Base-by-base conservation (phyloP, 2,888 invertebrate genomes). In the Lamproptera curius region DNA sequence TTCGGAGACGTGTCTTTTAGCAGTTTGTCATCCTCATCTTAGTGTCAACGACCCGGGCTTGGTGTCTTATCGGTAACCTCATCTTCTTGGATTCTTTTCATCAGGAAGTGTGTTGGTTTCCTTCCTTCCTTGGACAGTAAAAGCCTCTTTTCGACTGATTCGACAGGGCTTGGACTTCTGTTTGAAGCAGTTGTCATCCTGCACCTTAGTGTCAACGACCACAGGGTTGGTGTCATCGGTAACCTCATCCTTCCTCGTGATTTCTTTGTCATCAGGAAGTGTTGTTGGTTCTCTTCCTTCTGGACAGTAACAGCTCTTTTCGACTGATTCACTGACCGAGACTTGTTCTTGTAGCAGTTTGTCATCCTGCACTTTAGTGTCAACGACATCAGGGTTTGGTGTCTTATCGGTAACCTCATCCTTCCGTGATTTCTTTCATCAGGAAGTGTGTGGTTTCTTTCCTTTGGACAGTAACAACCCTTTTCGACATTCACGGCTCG, bases 1-100 rank as follows among this genome's bases (percentile, higher is more conserved):
- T 52, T 57, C 20, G 2, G 10, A n/a, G 9, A 52, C 57, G 0
- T 54, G 48, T 2, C 49, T 2, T 47, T 47, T 46, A 1, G 26
- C 23, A n/a, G 11, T 2, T 6, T 34, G n/a, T 46, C 34, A 2
- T 16, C 6, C 1, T 43, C 39, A 15, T 5, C 3, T 34, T 46
- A 38, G 23, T 26, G 9, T 10, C 9, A 1, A 41, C 2, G 16
- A 2, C 2, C 6, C 2, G 9, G 28, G 28, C 9, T n/a, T 28
- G 6, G 10, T 8, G 6, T 6, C n/a, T n/a, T 26, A n/a, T 34
- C 14, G 15, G 16, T 1, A 0, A 0, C 16, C 11, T 35, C 35
- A 5, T 15, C 8, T 3, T 5, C 16, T 10, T 8, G 4, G 6
- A n/a, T 28, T n/a, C 35, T 28, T n/a, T 8, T n/a, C 10, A 10